Conservation (phyloP, 2,797 vertebrate genomes). For the Lagorchestes hirsutus region DNA sequence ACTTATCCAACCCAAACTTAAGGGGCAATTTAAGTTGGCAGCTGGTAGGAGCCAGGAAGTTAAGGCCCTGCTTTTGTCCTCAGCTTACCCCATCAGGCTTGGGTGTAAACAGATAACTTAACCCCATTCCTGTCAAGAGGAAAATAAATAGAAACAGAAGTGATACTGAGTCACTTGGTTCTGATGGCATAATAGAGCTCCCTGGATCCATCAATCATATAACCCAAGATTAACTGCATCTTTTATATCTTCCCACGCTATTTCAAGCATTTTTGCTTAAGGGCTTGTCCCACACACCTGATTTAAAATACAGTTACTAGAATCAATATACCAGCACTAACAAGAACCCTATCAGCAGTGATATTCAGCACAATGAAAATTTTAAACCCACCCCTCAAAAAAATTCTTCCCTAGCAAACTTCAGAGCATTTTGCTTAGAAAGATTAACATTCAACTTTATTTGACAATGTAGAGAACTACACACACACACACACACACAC, state of each 20-base stretch:
- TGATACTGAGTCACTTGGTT: slow-evolving; percentile 51
- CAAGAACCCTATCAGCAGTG: slow-evolving; percentile 61
- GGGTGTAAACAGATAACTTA: slow-evolving; percentile 31
- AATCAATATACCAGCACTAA: slow-evolving; percentile 65
- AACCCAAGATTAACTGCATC: slow-evolving; percentile 54
- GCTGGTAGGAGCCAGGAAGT: slow-evolving; percentile 34
- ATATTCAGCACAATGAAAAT: slow-evolving; percentile 57
- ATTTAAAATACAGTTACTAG: slow-evolving; percentile 12
- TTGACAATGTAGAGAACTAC: neutral
- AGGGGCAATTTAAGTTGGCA: slow-evolving; percentile 20
- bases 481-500: neutral
- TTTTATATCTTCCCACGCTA: slow-evolving; percentile 48
- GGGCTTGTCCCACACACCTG: slow-evolving; percentile 50
- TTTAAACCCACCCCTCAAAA: neutral
- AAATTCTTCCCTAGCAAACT: neutral
- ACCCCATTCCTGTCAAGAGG: slow-evolving; percentile 28
- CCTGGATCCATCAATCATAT: slow-evolving; percentile 69
- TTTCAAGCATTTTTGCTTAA: slow-evolving; percentile 65
- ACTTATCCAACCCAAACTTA: slow-evolving; percentile 33
- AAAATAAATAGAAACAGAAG: slow-evolving; percentile 47
- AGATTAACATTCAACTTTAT: neutral
- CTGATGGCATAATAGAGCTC: neutral
- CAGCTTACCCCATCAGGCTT: slow-evolving; percentile 27
- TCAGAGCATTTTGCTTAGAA: neutral
- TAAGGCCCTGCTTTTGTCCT: neutral